phyloP scores from a whole-genome alignment of 2,113 vertebrate genomes.

The Varanus komodoensis region DNA sequence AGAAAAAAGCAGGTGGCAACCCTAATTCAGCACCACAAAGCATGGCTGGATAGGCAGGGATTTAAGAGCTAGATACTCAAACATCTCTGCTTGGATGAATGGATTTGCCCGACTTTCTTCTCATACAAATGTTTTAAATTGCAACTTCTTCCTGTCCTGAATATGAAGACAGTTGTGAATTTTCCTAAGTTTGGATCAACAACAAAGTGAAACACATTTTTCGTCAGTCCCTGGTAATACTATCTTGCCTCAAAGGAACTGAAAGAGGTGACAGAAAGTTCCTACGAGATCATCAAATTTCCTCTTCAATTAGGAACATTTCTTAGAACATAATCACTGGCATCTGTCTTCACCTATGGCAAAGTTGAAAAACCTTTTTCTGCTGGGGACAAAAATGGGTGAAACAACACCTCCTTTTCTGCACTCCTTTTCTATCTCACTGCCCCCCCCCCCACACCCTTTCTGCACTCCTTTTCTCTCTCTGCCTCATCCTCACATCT shows the following conservation, averaged over 20 bases:
- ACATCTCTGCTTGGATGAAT: no score
- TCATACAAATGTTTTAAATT: no score
- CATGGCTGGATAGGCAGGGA: no score
- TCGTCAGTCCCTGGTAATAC: not conserved
- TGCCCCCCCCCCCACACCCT: not conserved
- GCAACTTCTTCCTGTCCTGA: no score
- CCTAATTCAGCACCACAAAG: no score
- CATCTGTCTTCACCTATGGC: not conserved
- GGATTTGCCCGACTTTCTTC: no score
- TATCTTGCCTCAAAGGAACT: not conserved
- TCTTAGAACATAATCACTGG: not conserved
- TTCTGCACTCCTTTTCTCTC: not conserved
- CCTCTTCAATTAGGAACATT: not conserved
- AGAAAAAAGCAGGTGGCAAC: no score
- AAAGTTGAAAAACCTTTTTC: not conserved
- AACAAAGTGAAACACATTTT: no score
- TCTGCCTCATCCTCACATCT: no score
- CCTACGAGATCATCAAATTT: constrained; percentile 9
- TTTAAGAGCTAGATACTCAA: no score
- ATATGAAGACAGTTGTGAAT: no score
- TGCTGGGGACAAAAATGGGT: not conserved
- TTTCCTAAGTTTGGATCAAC: no score
- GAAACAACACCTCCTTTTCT: not conserved
- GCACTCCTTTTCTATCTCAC: not conserved
- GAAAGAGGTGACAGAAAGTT: not conserved